Percentiles rank a stretch among this genome's conserved stretches.
These are phyloP conservation scores for Teleogryllus occipitalis DNA, from an alignment of 1,140 invertebrate species.

Conservation along the genomic window DNA sequence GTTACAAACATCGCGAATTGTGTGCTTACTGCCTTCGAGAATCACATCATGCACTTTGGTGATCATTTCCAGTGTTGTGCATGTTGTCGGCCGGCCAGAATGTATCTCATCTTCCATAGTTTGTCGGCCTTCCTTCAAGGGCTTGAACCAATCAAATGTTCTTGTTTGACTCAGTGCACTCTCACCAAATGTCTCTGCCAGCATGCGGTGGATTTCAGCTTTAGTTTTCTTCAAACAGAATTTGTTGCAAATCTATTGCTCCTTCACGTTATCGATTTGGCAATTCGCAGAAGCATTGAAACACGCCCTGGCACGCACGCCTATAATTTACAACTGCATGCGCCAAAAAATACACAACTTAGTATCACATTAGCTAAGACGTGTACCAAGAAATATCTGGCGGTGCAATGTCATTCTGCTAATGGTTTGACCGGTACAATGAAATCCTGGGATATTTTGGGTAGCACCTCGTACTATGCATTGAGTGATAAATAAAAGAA, in stretches of 20 bases:
- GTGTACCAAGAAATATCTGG: too few species aligned
- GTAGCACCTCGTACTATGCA: too few species aligned
- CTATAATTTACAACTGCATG: not conserved
- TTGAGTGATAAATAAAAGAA: too few species aligned
- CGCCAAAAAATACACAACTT: not conserved
- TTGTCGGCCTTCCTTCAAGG: not conserved
- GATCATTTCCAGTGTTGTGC: not conserved
- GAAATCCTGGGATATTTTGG: too few species aligned
- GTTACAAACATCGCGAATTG: not conserved
- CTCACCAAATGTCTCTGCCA: not conserved
- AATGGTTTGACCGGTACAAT: too few species aligned
- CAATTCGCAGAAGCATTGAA: not conserved
- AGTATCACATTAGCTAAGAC: too few species aligned
- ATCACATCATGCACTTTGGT: not conserved
- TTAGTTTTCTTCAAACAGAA: not conserved
- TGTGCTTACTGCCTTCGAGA: not conserved
- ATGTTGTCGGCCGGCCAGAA: not conserved
- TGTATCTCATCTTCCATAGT: not conserved
- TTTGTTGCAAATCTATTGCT: constrained; percentile 9
- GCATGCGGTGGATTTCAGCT: not conserved
- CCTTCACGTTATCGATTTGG: not conserved
- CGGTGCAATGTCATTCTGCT: too few species aligned
- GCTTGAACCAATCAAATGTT: not conserved
- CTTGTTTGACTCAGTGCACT: not conserved
- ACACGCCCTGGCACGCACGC: not conserved